Percentiles rank a stretch among this genome's conserved stretches.
These are phyloP conservation scores for Alloscopus bannaensis DNA, from an alignment of 2,888 invertebrate species.

Conservation along the genomic window DNA sequence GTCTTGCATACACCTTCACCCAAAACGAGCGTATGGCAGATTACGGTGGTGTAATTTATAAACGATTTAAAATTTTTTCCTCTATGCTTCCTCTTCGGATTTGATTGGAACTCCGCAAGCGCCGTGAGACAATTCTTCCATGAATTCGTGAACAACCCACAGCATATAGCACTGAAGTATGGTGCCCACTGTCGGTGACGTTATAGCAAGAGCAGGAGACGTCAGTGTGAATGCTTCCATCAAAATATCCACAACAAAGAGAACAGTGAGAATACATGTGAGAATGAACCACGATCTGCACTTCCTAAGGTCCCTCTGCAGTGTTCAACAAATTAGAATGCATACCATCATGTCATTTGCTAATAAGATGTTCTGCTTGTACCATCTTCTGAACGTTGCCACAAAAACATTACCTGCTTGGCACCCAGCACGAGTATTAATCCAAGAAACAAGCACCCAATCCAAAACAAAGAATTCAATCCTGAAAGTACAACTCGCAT, in stretches of 20 bases:
- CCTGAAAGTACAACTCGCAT: constrained; percentile 37
- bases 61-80: too few relatives aligned
- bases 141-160: constrained; percentile 57
- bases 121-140: constrained; percentile 48
- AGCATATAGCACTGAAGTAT: constrained; percentile 55
- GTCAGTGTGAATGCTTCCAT: constrained; percentile 57
- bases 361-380: neutral
- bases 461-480: constrained; percentile 51
- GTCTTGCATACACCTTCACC: too few relatives aligned
- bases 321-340: neutral
- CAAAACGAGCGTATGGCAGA: too few relatives aligned
- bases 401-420: constrained; percentile 41
- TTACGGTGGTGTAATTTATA: too few relatives aligned
- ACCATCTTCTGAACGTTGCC: neutral
- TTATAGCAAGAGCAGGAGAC: constrained; percentile 25
- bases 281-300: constrained; percentile 44
- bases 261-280: constrained; percentile 55
- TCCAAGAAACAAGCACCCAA: constrained; percentile 48
- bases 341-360: too few relatives aligned
- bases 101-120: constrained; percentile 44
- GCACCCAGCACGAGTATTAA: constrained; percentile 40
- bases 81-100: constrained; percentile 22
- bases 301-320: constrained; percentile 53
- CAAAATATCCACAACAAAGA: constrained; percentile 57
- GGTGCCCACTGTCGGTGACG: constrained; percentile 49